Conservation (phyloP, 2,888 invertebrate genomes). For the Stegana nigrithorax region DNA sequence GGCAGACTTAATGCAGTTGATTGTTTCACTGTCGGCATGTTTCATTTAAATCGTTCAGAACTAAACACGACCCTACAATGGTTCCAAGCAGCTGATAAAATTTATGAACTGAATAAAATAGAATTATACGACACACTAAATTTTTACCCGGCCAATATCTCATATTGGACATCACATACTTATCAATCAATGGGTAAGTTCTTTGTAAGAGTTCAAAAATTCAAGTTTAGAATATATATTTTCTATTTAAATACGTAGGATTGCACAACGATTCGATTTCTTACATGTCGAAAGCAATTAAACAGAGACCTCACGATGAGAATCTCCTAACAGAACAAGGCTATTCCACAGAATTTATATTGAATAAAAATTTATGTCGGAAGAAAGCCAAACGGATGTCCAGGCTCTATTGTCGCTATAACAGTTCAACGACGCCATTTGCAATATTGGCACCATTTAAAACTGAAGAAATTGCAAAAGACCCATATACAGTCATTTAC, state of each 20-base stretch:
- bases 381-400: no score
- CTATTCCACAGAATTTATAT: slow-evolving; percentile 1
- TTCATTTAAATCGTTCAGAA: slow-evolving; percentile 15
- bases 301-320: neutral
- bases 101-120: no score
- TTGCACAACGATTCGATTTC: no score
- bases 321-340: neutral
- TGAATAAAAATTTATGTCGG: slow-evolving; percentile 2
- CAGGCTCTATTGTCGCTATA: slow-evolving; percentile 24
- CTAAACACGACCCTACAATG: slow-evolving; percentile 19
- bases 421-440: slow-evolving; percentile 20
- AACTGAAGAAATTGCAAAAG: slow-evolving; percentile 21
- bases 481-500: slow-evolving; percentile 27
- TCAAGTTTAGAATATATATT: no score
- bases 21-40: slow-evolving; percentile 19
- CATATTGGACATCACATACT: no score
- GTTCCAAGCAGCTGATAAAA: slow-evolving; percentile 8
- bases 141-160: no score
- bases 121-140: no score
- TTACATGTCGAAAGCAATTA: neutral
- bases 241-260: no score
- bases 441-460: slow-evolving; percentile 28
- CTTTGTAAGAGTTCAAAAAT: no score
- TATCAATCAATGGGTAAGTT: no score
- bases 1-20: slow-evolving; percentile 14